These are phyloP conservation scores for Himalopsyche anomala DNA, from an alignment of 2,888 invertebrate species.

Conservation along the genomic window DNA sequence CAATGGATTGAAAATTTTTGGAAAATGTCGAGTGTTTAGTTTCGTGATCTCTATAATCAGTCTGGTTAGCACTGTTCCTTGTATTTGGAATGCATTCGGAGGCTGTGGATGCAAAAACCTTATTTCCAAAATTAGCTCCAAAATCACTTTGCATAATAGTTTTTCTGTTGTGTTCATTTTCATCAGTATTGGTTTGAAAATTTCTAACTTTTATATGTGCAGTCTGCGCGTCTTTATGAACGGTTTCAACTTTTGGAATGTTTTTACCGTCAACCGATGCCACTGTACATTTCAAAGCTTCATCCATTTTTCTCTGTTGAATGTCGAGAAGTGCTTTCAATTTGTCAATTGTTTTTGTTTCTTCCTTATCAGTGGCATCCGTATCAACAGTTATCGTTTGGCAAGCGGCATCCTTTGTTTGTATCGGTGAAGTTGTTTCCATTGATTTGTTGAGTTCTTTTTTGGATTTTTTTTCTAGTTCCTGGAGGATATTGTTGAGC, in stretches of 20 bases:
- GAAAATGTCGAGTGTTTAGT: background rate
- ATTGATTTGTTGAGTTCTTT: constrained; percentile 10
- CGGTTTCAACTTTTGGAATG: constrained; percentile 25
- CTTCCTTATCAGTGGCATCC: constrained; percentile 5
- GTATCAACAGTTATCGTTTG: constrained; percentile 43
- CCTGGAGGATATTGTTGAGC: constrained; percentile 52
- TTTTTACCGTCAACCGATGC: background rate
- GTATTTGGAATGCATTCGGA: constrained; percentile 12
- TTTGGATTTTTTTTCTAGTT: constrained; percentile 51
- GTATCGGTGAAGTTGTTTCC: constrained; percentile 8
- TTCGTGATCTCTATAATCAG: background rate
- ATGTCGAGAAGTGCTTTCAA: constrained; percentile 56
- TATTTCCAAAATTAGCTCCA: too few species aligned
- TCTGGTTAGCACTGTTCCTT: background rate
- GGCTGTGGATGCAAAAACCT: background rate
- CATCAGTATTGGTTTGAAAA: constrained; percentile 48
- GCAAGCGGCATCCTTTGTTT: constrained; percentile 47
- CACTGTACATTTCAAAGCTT: background rate
- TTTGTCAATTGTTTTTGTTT: constrained; percentile 52
- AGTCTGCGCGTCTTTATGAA: constrained; percentile 57
- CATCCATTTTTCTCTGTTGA: constrained; percentile 48
- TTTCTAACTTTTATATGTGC: background rate
- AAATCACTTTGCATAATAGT: too few species aligned
- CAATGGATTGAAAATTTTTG: background rate
- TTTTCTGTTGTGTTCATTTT: background rate